These are phyloP conservation scores for Agelas oroides DNA, from an alignment of 37 sponge, comb jelly and placozoan genomes.

Conservation along the genomic window DNA sequence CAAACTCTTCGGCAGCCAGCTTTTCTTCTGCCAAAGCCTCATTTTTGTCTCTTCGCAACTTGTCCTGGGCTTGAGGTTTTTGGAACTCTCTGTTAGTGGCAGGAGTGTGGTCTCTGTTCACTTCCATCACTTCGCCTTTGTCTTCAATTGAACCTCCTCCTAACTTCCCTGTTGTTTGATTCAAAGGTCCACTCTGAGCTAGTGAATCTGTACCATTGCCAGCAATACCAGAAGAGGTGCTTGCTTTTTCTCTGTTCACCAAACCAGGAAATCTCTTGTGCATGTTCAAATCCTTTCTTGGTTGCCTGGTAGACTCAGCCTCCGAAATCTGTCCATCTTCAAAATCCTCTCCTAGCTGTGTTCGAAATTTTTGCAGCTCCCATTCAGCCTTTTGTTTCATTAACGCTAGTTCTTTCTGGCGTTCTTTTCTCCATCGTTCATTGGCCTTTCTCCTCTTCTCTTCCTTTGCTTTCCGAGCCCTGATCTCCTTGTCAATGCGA, in stretches of 20 bases:
- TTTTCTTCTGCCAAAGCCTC: neutral
- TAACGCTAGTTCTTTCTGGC: neutral
- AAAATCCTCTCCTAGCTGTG: neutral
- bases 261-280: neutral
- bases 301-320: neutral
- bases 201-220: no score
- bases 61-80: neutral
- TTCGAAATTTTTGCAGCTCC: neutral
- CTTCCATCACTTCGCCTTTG: neutral
- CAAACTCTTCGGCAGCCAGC: constrained; percentile 25
- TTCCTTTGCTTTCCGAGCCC: neutral
- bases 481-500: neutral
- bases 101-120: no score
- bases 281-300: constrained; percentile 3
- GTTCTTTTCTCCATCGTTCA: neutral
- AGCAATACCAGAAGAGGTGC: no score
- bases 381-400: neutral
- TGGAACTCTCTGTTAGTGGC: neutral
- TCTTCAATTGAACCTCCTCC: neutral
- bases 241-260: no score
- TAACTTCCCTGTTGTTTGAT: no score
- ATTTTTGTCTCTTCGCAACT: neutral
- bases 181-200: no score
- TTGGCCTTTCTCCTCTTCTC: constrained; percentile 5
- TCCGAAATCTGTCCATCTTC: neutral